A percentile compares a stretch with the other conserved stretches of the same genome.
Evolutionary conservation across 2,797 vertebrate genomes (phyloP).

Genomic region (Chelon auratus): DNA sequence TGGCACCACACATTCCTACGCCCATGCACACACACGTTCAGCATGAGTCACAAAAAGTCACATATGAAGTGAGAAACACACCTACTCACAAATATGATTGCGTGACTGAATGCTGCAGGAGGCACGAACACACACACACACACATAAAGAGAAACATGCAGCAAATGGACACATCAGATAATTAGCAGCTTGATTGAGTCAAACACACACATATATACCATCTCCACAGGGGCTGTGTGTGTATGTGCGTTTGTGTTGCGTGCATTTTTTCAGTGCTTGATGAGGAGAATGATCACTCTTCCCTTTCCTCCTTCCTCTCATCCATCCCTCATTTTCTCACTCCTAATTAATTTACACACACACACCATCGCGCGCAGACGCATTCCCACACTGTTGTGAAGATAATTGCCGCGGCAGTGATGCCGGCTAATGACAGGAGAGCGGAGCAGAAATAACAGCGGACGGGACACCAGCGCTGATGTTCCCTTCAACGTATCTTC

Average conservation of each 20-base stretch:
- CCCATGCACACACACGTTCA: conserved; percentile 26
- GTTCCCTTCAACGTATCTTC: conserved; percentile 51
- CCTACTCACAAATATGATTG: conserved; percentile 53
- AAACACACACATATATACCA: conserved; percentile 23
- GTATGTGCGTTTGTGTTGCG: conserved; percentile 17
- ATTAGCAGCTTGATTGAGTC: conserved; percentile 54
- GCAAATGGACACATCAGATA: conserved; percentile 47
- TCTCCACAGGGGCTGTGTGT: conserved; percentile 10
- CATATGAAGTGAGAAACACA: conserved; percentile 54
- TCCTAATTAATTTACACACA: conserved; percentile 63
- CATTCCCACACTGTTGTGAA: conserved; percentile 41
- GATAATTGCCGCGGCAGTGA: conserved; percentile 65
- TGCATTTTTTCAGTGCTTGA: conserved; percentile 55
- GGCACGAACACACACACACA: conserved; percentile 1
- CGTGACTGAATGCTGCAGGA: conserved; percentile 49
- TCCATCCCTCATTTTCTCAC: conserved; percentile 63
- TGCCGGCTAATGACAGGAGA: conserved; percentile 67
- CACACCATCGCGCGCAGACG: conserved; percentile 5
- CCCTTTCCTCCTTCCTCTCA: conserved; percentile 32
- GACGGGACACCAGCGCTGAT: conserved; percentile 48
- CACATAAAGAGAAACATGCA: conserved; percentile 8
- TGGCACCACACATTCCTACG: conserved; percentile 25
- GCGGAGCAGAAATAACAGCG: conserved; percentile 66
- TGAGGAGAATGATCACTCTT: conserved; percentile 65
- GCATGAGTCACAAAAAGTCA: conserved; percentile 55